phyloP scores from a whole-genome alignment of 2,888 invertebrate genomes.

The Watsonalla cultraria region DNA sequence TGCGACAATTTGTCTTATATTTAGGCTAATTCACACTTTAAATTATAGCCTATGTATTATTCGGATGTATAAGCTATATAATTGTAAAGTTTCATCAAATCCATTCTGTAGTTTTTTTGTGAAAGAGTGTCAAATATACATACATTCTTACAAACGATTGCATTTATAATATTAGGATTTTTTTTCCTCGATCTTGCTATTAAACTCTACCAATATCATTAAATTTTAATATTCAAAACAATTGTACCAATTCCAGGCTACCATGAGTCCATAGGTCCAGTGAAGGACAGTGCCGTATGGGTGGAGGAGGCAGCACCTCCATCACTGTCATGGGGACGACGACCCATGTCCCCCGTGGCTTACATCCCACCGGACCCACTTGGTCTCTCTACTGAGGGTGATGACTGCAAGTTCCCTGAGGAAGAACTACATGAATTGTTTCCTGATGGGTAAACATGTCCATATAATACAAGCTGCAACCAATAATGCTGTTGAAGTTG shows the following conservation, averaged over 20 bases:
- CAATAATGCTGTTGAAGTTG: no score
- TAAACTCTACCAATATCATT: slow-evolving; percentile 1
- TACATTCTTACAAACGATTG: no score
- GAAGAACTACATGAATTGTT: slow-evolving; percentile 93
- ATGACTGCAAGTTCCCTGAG: slow-evolving; percentile 93
- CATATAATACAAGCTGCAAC: no score
- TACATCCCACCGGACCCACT: slow-evolving; percentile 95
- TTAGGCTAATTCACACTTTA: no score
- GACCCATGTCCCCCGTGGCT: slow-evolving; percentile 90
- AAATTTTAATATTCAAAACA: background rate
- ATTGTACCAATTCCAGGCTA: slow-evolving; percentile 81
- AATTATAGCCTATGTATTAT: no score
- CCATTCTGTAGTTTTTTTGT: no score
- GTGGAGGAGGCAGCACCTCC: slow-evolving; percentile 96
- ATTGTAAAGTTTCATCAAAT: no score
- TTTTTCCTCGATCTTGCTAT: no score
- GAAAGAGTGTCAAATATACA: no score
- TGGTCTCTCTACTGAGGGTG: slow-evolving; percentile 94
- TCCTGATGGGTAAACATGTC: slow-evolving; percentile 82
- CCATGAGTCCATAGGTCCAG: slow-evolving; percentile 92
- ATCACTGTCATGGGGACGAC: slow-evolving; percentile 88
- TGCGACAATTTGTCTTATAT: no score
- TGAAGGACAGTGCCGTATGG: slow-evolving; percentile 99
- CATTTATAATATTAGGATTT: no score
- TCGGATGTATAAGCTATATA: no score